Evolutionary conservation across 2,888 invertebrate genomes (phyloP), one percentile per base, ranked within the genome.

Genomic region (Subacronicta megacephala): DNA sequence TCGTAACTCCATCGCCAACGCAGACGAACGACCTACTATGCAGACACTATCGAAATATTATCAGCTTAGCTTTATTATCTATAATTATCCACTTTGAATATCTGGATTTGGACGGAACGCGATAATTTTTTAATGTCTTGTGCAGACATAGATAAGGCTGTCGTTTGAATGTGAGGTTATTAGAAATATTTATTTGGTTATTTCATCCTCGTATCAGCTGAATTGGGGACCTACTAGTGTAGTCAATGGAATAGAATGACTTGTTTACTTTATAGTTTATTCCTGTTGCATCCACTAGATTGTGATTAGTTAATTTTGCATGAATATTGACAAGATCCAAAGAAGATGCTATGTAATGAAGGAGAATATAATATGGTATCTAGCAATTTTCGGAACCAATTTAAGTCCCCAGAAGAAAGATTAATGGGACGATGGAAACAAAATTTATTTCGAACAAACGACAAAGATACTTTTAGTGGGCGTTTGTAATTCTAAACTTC

Each of bases 1-100:
- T 16, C 37, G 36, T 7, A 36, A 7, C 29, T 41, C 41, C 65
- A 63, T 63, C 12, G 5, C n/a, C 15, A 7, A 12, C 12, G 10
- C 17, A 7, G 9, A 38, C 42, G 23, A 42, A 40, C n/a, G 26
- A 9, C 10, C 40, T 9, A 16, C 41, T 16, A 42, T 16, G 12
- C 26, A 12, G 16, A 6, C 16, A 29, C 26, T 42, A 29, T 12
- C 15, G 5, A 13, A 26, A 10, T 12, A 29, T 29, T 12, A 42
- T 42, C 41, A 15, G 26, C 18, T 15, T 29, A 26, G 12, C 4
- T 12, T 16, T 9, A 37, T 37, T 41, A 42, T 29, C 41, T 42
- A 7, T 12, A 41, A 15, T 16, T 41, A 42, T 42, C 7, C 10
- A 12, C 6, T 16, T 42, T 26, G 7, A 41, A 23, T 37, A 23